Evolutionary conservation across 2,888 invertebrate genomes (phyloP).

Genomic region (Petrolisthes manimaculis): DNA sequence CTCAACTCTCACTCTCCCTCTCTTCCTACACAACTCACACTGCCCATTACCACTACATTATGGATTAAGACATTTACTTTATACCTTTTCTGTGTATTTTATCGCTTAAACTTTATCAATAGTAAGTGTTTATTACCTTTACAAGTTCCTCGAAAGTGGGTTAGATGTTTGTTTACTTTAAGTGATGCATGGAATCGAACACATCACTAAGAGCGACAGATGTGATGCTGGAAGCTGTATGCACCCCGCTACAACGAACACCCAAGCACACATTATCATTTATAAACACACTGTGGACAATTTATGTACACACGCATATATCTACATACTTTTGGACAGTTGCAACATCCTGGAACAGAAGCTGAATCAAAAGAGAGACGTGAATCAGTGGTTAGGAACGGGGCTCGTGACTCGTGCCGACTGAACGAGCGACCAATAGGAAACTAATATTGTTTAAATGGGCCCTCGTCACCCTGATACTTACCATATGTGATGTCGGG

Average conservation of each 20-base stretch:
- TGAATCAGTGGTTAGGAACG: background rate
- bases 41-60: too few relatives aligned
- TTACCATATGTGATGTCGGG: constrained; percentile 55
- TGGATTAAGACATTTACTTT: too few relatives aligned
- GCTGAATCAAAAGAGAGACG: background rate
- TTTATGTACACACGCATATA: too few relatives aligned
- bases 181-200: constrained; percentile 25
- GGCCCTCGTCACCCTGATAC: constrained; percentile 60
- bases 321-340: too few relatives aligned
- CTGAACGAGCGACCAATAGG: constrained; percentile 58
- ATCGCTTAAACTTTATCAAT: too few relatives aligned
- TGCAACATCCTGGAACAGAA: background rate
- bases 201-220: constrained; percentile 41
- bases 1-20: constrained; percentile 19
- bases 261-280: background rate
- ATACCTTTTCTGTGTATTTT: too few relatives aligned
- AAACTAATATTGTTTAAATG: constrained; percentile 63
- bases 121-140: too few relatives aligned
- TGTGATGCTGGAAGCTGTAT: constrained; percentile 35
- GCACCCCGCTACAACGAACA: constrained; percentile 42
- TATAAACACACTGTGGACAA: too few relatives aligned
- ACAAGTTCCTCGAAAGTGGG: background rate
- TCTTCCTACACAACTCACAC: background rate
- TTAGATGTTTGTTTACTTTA: background rate
- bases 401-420: constrained; percentile 13